Conservation (phyloP, 2,797 vertebrate species). For the Tamandua tetradactyla region DNA sequence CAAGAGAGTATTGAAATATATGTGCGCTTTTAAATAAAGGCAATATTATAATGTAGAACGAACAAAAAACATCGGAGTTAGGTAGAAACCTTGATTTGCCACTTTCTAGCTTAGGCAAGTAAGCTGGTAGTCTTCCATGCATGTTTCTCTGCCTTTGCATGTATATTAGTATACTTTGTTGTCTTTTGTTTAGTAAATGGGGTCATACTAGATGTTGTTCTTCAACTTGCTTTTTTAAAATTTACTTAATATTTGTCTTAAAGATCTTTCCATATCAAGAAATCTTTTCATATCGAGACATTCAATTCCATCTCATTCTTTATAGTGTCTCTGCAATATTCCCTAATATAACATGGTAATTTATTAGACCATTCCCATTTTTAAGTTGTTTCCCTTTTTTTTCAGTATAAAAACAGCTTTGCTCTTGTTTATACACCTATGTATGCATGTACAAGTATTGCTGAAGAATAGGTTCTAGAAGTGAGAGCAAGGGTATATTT, state of each 20-base stretch:
- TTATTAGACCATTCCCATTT: neutral
- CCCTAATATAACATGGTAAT: neutral
- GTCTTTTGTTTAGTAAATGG: neutral
- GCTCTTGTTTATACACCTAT: neutral
- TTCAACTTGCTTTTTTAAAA: neutral
- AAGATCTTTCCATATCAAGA: slow-evolving; percentile 26
- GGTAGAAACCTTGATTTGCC: neutral
- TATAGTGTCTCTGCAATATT: neutral
- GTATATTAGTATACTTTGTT: neutral
- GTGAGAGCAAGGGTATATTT: neutral
- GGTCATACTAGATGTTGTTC: neutral
- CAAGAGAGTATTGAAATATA: neutral
- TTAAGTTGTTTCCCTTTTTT: neutral
- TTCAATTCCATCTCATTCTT: too few species aligned
- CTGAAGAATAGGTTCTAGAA: neutral
- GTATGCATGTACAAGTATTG: neutral
- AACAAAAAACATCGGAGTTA: neutral
- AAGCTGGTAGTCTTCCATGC: neutral
- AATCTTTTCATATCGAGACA: slow-evolving; percentile 21
- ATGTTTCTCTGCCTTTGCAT: neutral
- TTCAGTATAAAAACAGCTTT: neutral
- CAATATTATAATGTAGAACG: neutral
- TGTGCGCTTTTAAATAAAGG: neutral
- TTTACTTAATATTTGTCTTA: neutral
- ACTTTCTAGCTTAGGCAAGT: neutral